Evolutionary conservation across 2,888 invertebrate species (phyloP).

Genomic region (Caenorhabditis sp.): DNA sequence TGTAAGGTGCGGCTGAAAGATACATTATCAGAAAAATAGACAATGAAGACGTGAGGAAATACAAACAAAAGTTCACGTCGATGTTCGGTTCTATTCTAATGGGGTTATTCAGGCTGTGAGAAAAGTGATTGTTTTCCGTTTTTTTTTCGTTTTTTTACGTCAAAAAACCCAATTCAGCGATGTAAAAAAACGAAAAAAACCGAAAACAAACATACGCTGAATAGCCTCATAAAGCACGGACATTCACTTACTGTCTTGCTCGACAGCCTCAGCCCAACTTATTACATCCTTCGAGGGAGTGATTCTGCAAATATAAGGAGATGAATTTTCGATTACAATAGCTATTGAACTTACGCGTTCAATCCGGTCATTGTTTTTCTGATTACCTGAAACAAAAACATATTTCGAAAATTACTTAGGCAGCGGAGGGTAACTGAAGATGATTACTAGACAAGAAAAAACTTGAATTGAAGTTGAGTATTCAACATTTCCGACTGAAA

Average conservation of each 20-base stretch:
- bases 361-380: constrained; percentile 42
- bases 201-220: too few relatives aligned
- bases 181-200: too few relatives aligned
- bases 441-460: neutral
- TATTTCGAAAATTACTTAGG: neutral
- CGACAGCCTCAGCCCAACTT: constrained; percentile 76
- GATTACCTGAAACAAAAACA: constrained; percentile 31
- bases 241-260: constrained; percentile 71
- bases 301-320: constrained; percentile 28
- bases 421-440: neutral
- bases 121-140: too few relatives aligned
- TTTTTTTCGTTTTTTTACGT: too few relatives aligned
- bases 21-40: neutral
- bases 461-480: neutral
- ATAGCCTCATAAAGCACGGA: too few relatives aligned
- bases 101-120: too few relatives aligned
- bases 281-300: constrained; percentile 65
- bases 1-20: constrained; percentile 47
- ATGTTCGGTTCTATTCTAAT: too few relatives aligned
- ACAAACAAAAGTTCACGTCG: too few relatives aligned
- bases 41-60: too few relatives aligned
- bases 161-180: too few relatives aligned
- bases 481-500: neutral
- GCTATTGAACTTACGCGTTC: constrained; percentile 31
- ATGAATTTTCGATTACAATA: neutral